phyloP scores from a whole-genome alignment of 2,797 vertebrate species.

The Sebastes baramenuke region DNA sequence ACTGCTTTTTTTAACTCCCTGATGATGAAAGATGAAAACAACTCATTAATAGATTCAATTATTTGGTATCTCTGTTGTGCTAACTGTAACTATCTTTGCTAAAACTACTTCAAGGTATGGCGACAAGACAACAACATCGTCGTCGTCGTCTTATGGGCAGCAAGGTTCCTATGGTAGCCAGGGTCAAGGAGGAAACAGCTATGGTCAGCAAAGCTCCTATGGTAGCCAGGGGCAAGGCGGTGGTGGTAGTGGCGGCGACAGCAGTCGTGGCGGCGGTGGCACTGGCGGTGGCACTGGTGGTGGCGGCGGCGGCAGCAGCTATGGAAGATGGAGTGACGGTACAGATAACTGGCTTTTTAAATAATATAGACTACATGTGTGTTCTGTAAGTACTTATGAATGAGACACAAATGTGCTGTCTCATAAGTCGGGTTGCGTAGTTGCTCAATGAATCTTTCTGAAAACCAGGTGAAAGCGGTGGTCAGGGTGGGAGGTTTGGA shows the following conservation, averaged over 20 bases:
- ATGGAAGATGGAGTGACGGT: slow-evolving; percentile 81
- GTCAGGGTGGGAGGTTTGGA: slow-evolving; percentile 75
- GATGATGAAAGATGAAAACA: neutral
- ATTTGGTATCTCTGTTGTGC: neutral
- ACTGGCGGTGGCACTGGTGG: no score
- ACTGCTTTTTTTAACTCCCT: neutral
- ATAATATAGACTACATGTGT: neutral
- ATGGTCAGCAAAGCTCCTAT: slow-evolving; percentile 68
- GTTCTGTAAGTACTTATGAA: neutral
- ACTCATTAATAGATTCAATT: neutral
- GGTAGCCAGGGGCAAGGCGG: slow-evolving; percentile 54
- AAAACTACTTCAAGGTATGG: slow-evolving; percentile 62
- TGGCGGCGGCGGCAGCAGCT: slow-evolving; percentile 33
- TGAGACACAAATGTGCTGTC: no score
- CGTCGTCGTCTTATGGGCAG: slow-evolving; percentile 58
- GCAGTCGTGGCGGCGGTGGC: slow-evolving; percentile 15
- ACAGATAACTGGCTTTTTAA: neutral
- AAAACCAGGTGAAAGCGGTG: slow-evolving; percentile 71
- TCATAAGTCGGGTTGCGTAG: neutral
- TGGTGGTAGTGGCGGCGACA: slow-evolving; percentile 11
- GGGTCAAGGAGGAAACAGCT: slow-evolving; percentile 60
- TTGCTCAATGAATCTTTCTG: neutral
- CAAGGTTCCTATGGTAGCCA: slow-evolving; percentile 65
- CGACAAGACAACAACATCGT: slow-evolving; percentile 61
- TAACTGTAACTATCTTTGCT: neutral